Conservation (phyloP, 1,140 invertebrate genomes). For the Drosophila ercepeae region DNA sequence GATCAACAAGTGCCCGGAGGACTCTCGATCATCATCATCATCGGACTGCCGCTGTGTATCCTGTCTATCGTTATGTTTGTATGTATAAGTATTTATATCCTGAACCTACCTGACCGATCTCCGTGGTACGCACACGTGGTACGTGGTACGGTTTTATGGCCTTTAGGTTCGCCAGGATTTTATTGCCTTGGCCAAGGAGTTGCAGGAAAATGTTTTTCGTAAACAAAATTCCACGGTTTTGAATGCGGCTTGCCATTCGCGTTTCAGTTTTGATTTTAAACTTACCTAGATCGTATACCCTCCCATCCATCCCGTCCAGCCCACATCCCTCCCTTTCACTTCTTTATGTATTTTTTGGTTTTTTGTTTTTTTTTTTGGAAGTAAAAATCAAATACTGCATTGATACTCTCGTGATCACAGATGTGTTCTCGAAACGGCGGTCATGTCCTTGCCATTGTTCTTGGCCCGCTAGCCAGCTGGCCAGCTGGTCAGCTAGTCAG, state of each 20-base stretch:
- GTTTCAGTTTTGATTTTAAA: slow-evolving; percentile 16
- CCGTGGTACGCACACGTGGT: slow-evolving; percentile 7
- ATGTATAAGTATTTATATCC: no score
- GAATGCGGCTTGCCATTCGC: slow-evolving; percentile 23
- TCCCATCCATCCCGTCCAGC: not conserved
- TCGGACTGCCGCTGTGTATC: not conserved
- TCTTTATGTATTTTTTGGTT: slow-evolving; percentile 18
- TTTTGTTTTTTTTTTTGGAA: slow-evolving; percentile 2
- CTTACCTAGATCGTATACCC: not conserved
- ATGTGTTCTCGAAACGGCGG: slow-evolving; percentile 41
- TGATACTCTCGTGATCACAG: slow-evolving; percentile 40
- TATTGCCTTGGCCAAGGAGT: slow-evolving; percentile 65
- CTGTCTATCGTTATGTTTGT: not conserved
- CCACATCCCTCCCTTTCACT: slow-evolving; percentile 12
- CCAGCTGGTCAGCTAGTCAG: slow-evolving; percentile 26
- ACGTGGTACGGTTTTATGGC: slow-evolving; percentile 51
- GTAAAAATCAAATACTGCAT: slow-evolving; percentile 16
- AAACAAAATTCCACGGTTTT: slow-evolving; percentile 51
- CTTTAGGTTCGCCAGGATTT: not conserved
- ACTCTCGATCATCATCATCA: slow-evolving; percentile 30
- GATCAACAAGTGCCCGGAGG: slow-evolving; percentile 39
- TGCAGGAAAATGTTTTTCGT: slow-evolving; percentile 74
- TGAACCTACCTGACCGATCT: slow-evolving; percentile 25
- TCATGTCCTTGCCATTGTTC: slow-evolving; percentile 42
- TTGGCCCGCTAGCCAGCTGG: not conserved